Base-by-base conservation (phyloP, 2,888 invertebrate genomes). In the Drosophila buzzatii region DNA sequence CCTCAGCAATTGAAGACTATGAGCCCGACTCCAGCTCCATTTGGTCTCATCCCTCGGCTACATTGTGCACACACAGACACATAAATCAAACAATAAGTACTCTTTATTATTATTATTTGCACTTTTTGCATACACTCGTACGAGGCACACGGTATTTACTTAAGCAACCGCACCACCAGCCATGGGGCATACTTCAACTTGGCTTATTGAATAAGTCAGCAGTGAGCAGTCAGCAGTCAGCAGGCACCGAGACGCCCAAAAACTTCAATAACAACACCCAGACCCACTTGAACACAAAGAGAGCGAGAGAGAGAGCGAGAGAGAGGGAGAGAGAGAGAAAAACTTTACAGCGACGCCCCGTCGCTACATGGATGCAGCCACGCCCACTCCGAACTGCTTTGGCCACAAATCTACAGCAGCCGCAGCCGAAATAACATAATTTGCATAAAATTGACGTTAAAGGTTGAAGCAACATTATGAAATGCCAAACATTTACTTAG, bases 1-100 rank as follows among this genome's bases (percentile, higher is more conserved):
- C 18, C 9, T n/a, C 60, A 33, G 31, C 14, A 23, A 44, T 45
- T 35, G 51, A 7, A 57, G 42, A 27, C 33, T 39, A 20, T 18
- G 31, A n/a, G 42, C 31, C 20, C 37, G 44, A 8, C 37, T 18
- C 31, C n/a, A 31, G 53, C 16, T 55, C 10, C 37, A 53, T 44
- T 45, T 62, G 49, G n/a, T 3, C 68, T 35, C 66, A 49, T 53
- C 12, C 71, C 14, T 16, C 18, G 53, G 23, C 23, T 23, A 33
- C 71, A 73, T 83, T 90, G 90, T 91, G 90, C 82, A 91, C 79
- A 91, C 89, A 92, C 91, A 92, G 92, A 92, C 92, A 90, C 93
- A 92, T 92, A 92, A 92, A 92, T 92, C 92, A 92, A 92, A 92
- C 90, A 92, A 92, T 92, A 92, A 92, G 93, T 92, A 92, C 92